Evolutionary conservation across 2,888 invertebrate species (phyloP), one percentile per base, ranked within the genome.

Genomic region (Parnassius mnemosyne): DNA sequence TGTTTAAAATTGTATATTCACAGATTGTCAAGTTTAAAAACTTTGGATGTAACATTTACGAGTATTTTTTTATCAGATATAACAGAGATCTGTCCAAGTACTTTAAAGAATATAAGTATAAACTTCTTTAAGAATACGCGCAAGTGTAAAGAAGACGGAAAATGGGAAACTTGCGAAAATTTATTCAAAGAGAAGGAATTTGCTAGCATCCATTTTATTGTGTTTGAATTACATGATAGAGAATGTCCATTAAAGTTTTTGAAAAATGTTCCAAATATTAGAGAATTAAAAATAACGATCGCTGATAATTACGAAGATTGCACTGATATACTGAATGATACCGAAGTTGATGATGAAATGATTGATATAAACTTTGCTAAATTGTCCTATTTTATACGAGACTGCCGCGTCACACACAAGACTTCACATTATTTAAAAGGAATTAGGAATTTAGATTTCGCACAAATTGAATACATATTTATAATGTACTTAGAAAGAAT

Each of bases 401-500:
- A 78, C 25, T 78, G 77, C 43, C 70, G 73, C 11, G 68, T 78
- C 1, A 74, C 74, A 10, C 78, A 78, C 53, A 77, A 72, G 54
- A 65, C 71, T 9, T 69, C 74, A 0, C 65, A 62, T 55, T 70
- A 71, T 43, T 63, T 81, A 12, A 70, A 69, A 46, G 79, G 76
- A 41, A 65, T 81, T 41, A 66, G 73, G 0, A 72, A 70, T 43
- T 64, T 81, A 47, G 68, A 79, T 63, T 80, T 69, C 54, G 65
- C 69, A 49, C 65, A 75, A 53, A 59, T 80, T 1, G 80, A 80
- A 65, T 81, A 77, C 54, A 77, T 80, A 34, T 79, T 77, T 53
- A 69, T 80, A 0, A 79, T 80, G 78, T 77, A 76, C 61, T 71
- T 77, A 44, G 77, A 78, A 60, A 71, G 64, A 60, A 78, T 80